Conservation (phyloP, 2,797 vertebrate species). For the Diplodus puntazzo region DNA sequence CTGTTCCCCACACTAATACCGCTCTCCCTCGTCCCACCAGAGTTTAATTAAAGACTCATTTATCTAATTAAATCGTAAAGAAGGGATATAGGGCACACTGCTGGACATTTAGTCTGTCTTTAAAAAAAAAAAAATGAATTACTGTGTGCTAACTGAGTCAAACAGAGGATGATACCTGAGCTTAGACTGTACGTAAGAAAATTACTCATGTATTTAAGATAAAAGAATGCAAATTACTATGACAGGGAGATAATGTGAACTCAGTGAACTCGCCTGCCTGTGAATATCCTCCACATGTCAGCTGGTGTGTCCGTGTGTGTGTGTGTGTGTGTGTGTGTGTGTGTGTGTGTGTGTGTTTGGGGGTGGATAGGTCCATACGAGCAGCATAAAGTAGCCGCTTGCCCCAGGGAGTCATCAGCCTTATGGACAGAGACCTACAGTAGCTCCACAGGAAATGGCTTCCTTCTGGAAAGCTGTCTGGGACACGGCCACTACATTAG, state of each 20-base stretch:
- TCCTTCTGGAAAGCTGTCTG: slow-evolving; percentile 73
- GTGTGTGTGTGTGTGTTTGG: slow-evolving; percentile 19
- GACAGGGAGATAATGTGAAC: slow-evolving; percentile 26
- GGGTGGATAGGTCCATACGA: slow-evolving; percentile 53
- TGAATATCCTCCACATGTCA: slow-evolving; percentile 9
- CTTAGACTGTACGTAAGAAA: background rate
- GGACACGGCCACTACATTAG: slow-evolving; percentile 69
- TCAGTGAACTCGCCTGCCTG: slow-evolving; percentile 3
- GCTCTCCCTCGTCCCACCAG: slow-evolving; percentile 36
- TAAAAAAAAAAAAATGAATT: background rate
- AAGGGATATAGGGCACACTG: slow-evolving; percentile 28
- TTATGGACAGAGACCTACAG: slow-evolving; percentile 76
- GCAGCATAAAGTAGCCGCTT: slow-evolving; percentile 61
- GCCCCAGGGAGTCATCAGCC: slow-evolving; percentile 76
- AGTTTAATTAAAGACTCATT: slow-evolving; percentile 73
- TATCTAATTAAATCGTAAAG: slow-evolving; percentile 67
- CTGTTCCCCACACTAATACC: slow-evolving; percentile 21
- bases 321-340: slow-evolving; percentile 22
- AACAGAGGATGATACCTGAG: slow-evolving; percentile 9
- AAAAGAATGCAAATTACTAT: slow-evolving; percentile 50
- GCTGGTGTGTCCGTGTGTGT: slow-evolving; percentile 21
- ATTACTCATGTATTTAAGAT: slow-evolving; percentile 6
- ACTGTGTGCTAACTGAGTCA: background rate
- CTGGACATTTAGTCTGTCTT: slow-evolving; percentile 18
- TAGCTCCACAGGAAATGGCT: slow-evolving; percentile 74